Evolutionary conservation across 30 jellyfish, hydroid and myxozoan species (phyloP).

Genomic region (Rhopilema esculentum): DNA sequence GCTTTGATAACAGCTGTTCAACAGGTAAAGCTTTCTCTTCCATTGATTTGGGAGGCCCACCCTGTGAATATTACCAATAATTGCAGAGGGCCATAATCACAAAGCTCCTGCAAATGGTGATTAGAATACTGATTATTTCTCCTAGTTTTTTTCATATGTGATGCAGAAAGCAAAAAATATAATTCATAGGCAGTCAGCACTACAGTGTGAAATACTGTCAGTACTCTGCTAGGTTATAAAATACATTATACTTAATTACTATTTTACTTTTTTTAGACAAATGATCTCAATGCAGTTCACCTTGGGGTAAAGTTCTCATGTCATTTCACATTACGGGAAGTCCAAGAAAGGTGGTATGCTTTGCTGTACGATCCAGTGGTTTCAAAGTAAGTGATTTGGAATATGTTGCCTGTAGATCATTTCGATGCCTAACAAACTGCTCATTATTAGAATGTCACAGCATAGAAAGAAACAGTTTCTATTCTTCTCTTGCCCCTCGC

Average conservation of each 20-base stretch:
- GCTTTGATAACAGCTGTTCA: constrained; percentile 85
- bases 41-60: too few species aligned
- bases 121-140: too few species aligned
- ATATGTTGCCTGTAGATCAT: background rate
- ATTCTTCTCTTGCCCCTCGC: too few species aligned
- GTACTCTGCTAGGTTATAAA: too few species aligned
- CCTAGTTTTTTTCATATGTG: too few species aligned
- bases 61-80: too few species aligned
- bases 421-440: background rate
- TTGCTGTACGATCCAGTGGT: constrained; percentile 93
- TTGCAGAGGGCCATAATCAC: too few species aligned
- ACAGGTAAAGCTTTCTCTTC: constrained; percentile 72
- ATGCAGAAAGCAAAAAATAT: too few species aligned
- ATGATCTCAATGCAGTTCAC: constrained; percentile 90
- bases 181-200: too few species aligned
- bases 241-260: background rate
- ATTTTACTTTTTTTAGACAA: constrained; percentile 48
- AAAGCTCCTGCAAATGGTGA: too few species aligned
- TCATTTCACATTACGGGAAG: constrained; percentile 84
- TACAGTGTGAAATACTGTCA: too few species aligned
- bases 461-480: background rate
- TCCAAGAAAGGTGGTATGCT: constrained; percentile 97
- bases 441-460: too few species aligned
- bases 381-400: constrained; percentile 74
- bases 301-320: constrained; percentile 95